These are phyloP conservation scores for Cyprinus carpio DNA, from an alignment of 2,113 vertebrate genomes.

Conservation along the genomic window DNA sequence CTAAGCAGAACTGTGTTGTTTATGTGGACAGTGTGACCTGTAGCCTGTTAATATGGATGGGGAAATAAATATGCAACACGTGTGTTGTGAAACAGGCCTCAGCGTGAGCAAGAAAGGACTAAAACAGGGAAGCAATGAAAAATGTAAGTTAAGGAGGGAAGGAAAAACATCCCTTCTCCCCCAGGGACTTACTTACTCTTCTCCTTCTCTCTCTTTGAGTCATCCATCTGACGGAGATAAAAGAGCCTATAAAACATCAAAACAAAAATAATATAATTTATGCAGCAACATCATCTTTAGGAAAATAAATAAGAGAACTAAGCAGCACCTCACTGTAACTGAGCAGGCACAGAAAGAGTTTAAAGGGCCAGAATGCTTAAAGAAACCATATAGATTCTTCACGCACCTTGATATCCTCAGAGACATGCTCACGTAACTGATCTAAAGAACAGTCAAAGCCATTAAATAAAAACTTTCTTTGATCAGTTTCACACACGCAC, in stretches of 20 bases:
- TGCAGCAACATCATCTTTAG: slow-evolving; percentile 18
- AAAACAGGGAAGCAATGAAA: slow-evolving; percentile 44
- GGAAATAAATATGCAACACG: not conserved
- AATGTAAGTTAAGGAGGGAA: slow-evolving; percentile 29
- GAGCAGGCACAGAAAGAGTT: not conserved
- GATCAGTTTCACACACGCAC: not conserved
- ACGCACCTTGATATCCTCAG: not conserved
- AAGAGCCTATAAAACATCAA: slow-evolving; percentile 56
- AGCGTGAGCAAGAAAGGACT: slow-evolving; percentile 4
- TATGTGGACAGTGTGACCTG: not conserved
- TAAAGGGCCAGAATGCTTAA: not conserved
- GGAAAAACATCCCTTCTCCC: slow-evolving; percentile 23
- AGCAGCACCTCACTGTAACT: slow-evolving; percentile 51
- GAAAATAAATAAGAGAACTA: slow-evolving; percentile 30
- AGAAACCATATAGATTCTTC: not conserved
- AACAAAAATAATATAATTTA: slow-evolving; percentile 67
- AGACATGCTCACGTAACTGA: not conserved
- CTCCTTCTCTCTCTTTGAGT: slow-evolving; percentile 62
- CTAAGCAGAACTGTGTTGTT: not conserved
- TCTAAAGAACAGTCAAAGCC: not conserved
- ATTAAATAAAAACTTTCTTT: slow-evolving; percentile 13
- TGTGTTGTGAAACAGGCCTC: not conserved
- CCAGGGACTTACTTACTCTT: slow-evolving; percentile 4
- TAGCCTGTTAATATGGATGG: not conserved
- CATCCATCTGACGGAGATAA: slow-evolving; percentile 69